Base-by-base conservation (phyloP, 2,113 vertebrate species). In the Gavia stellata region DNA sequence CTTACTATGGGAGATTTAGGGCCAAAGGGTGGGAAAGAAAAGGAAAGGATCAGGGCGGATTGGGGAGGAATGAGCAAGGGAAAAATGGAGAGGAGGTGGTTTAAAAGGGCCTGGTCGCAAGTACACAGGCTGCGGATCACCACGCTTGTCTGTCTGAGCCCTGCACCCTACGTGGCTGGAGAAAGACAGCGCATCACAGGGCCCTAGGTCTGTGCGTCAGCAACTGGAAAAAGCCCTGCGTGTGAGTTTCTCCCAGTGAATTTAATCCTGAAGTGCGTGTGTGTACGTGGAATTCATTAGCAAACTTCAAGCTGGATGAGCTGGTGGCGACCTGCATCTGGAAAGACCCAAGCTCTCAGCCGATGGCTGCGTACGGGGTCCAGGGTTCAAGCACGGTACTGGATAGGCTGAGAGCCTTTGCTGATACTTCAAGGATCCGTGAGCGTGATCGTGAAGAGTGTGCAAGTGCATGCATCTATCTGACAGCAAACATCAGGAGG, bases 221-320 rank as follows among this genome's bases (percentile, higher is more conserved):
- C 28, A 66, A 52, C 24, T 20, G 21, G 13, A 33, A 83, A 66
- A 4, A 70, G 9, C 7, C 0, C 0, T 0, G 2, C 24, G 8
- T 24, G 21, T 17, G 29, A 70, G 50, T 19, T 81, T 40, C 65
- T 59, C 58, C 17, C 80, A 34, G 28, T n/a, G 61, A 74, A 40
- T 42, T 90, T 62, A 78, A 90, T 53, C 25, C n/a, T 9, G 8
- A 47, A 47, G 18, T 38, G 40, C 3, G 4, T 0, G 6, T 31
- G 52, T 18, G 4, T 36, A 42, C 15, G 7, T n/a, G 52, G 14
- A 82, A 55, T 12, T 66, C 29, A 17, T 17, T 7, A 59, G 28
- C 74, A n/a, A 83, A 47, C 20, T 29, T 79, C 34, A 55, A 26
- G 53, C 15, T 52, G 34, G 49, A 59, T 0, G 3, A 52, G 50